Percentiles rank a stretch among this genome's conserved stretches.
These are phyloP conservation scores for Lycia hirtaria DNA, from an alignment of 2,888 invertebrate species.

Conservation along the genomic window DNA sequence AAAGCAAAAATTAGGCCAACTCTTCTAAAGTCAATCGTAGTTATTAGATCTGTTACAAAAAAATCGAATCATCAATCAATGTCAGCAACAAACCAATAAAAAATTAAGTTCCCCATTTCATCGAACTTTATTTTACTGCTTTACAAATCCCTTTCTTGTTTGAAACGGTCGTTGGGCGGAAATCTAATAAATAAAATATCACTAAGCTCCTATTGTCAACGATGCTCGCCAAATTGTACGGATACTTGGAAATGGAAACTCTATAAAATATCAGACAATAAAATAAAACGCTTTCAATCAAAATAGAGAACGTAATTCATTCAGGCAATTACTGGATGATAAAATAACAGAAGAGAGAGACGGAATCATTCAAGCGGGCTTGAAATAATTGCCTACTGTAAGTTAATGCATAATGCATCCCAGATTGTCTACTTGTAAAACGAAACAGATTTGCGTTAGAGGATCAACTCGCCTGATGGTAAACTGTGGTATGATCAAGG, in stretches of 20 bases:
- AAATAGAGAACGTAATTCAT: constrained; percentile 20
- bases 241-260: constrained; percentile 5
- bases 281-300: constrained; percentile 12
- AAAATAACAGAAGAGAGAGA: background rate
- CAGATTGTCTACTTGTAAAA: background rate
- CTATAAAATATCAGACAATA: constrained; percentile 13
- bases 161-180: constrained; percentile 1
- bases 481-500: too few species aligned
- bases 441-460: too few species aligned
- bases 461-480: too few species aligned
- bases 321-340: constrained; percentile 5
- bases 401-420: background rate
- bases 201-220: constrained; percentile 8
- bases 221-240: constrained; percentile 2
- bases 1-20: too few species aligned
- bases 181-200: constrained; percentile 9
- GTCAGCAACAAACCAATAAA: background rate
- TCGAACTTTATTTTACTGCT: constrained; percentile 6
- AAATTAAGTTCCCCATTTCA: constrained; percentile 5
- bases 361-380: background rate
- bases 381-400: background rate
- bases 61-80: background rate
- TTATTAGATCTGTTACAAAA: background rate
- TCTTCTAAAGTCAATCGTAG: too few species aligned
- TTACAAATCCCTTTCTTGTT: constrained; percentile 6